A percentile compares a stretch with the other conserved stretches of the same genome.
These are phyloP conservation scores for Anastatus disparis DNA, from an alignment of 1,140 invertebrate species.

Conservation along the genomic window DNA sequence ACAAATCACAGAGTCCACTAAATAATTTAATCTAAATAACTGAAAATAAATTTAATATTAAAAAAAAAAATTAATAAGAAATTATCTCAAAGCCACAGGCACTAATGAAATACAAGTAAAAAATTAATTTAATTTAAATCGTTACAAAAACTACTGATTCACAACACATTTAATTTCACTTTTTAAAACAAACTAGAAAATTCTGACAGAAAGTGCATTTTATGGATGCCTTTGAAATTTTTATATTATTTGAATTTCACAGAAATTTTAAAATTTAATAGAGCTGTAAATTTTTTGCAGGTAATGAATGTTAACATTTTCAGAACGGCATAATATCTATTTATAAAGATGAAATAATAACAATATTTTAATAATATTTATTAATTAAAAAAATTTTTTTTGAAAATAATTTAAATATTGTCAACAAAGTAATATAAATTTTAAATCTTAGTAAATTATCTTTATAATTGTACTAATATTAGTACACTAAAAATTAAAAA, in stretches of 20 bases:
- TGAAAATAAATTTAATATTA: conserved; percentile 15
- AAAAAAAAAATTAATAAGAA: conserved; percentile 15
- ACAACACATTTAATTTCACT: conserved; percentile 39
- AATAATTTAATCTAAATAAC: conserved; percentile 15
- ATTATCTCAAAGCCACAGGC: conserved; percentile 20
- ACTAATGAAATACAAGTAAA: conserved; percentile 22
- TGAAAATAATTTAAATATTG: no score
- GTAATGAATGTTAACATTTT: conserved; percentile 52
- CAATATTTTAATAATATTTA: no score
- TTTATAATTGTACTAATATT: no score
- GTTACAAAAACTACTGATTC: conserved; percentile 30
- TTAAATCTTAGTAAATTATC: no score
- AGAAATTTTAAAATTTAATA: conserved; percentile 5
- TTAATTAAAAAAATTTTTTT: no score
- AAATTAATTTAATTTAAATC: conserved; percentile 17
- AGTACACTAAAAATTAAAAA: no score
- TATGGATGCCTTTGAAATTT: not conserved
- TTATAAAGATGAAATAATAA: no score
- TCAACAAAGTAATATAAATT: no score
- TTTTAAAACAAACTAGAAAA: conserved; percentile 32
- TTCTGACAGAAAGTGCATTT: not conserved
- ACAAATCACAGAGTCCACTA: conserved; percentile 38
- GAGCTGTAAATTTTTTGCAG: conserved; percentile 47
- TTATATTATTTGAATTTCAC: not conserved
- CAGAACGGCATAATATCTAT: no score